Evolutionary conservation across 1,140 invertebrate genomes (phyloP).

Genomic region (Brachionus paranguensis): DNA sequence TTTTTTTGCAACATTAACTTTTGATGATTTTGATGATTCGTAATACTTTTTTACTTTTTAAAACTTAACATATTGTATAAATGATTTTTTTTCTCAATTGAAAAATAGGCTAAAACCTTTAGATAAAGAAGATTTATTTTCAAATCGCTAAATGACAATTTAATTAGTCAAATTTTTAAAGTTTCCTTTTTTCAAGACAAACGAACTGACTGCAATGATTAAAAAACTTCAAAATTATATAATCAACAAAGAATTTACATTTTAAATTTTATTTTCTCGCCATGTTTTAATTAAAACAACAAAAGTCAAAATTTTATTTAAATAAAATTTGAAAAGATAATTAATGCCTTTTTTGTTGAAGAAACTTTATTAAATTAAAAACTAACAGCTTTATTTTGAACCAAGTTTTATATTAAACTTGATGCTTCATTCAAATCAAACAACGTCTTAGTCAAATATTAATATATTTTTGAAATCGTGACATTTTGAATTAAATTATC

Average conservation of each 20-base stretch:
- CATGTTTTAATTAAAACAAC: background rate
- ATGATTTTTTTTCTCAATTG: background rate
- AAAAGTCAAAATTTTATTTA: slow-evolving; percentile 7
- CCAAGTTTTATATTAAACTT: background rate
- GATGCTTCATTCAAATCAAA: background rate
- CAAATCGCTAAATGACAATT: slow-evolving; percentile 15
- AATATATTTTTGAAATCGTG: slow-evolving; percentile 13
- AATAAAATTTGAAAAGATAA: slow-evolving; percentile 21
- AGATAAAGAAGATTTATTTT: background rate
- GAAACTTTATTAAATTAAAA: slow-evolving; percentile 20
- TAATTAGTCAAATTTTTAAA: background rate
- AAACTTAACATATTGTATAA: background rate
- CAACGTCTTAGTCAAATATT: background rate
- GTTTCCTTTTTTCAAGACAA: background rate
- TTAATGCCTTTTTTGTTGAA: background rate
- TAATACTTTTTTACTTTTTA: background rate
- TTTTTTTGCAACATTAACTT: background rate
- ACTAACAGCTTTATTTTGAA: background rate
- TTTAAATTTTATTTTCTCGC: background rate
- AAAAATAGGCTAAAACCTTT: background rate
- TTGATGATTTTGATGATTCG: background rate
- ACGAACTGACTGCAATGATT: background rate
- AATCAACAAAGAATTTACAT: slow-evolving; percentile 14
- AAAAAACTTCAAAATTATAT: background rate
- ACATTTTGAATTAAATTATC: background rate